These are phyloP conservation scores for Sycophila sp. DNA, from an alignment of 1,140 invertebrate genomes.

Conservation along the genomic window DNA sequence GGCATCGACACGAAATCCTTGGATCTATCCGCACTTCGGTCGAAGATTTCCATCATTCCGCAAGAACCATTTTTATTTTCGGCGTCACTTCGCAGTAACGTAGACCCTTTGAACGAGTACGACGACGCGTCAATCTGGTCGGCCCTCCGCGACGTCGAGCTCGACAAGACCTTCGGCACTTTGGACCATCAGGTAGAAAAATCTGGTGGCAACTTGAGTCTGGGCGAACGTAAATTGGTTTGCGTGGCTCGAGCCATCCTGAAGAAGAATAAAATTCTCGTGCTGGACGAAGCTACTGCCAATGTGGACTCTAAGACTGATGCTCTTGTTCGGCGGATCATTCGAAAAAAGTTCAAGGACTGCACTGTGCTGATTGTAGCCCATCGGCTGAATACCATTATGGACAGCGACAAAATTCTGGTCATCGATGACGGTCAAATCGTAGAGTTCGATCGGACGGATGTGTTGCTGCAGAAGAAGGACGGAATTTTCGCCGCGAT, in stretches of 20 bases:
- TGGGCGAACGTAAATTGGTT: slow-evolving; percentile 77
- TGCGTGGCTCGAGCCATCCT: slow-evolving; percentile 77
- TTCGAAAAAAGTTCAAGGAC: slow-evolving; percentile 65
- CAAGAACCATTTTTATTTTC: slow-evolving; percentile 76
- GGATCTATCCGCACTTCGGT: neutral
- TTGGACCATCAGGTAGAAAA: slow-evolving; percentile 69
- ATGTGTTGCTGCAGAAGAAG: neutral
- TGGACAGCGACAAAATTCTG: slow-evolving; percentile 70
- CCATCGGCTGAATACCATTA: slow-evolving; percentile 74
- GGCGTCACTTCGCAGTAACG: slow-evolving; percentile 70
- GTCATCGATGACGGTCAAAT: slow-evolving; percentile 63
- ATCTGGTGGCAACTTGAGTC: slow-evolving; percentile 74
- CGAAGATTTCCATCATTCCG: slow-evolving; percentile 71
- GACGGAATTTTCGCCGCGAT: neutral
- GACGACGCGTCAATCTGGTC: slow-evolving; percentile 74
- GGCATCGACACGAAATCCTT: neutral
- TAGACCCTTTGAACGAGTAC: slow-evolving; percentile 72
- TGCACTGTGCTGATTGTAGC: slow-evolving; percentile 75
- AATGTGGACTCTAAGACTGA: slow-evolving; percentile 75
- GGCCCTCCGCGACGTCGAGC: slow-evolving; percentile 69
- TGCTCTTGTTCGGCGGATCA: slow-evolving; percentile 67
- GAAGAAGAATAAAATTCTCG: slow-evolving; percentile 72
- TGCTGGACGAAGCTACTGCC: slow-evolving; percentile 83
- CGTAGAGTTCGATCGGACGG: neutral
- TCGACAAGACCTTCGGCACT: slow-evolving; percentile 21